Evolutionary conservation across 2,888 invertebrate genomes (phyloP).

Genomic region (Panzeria rudis): DNA sequence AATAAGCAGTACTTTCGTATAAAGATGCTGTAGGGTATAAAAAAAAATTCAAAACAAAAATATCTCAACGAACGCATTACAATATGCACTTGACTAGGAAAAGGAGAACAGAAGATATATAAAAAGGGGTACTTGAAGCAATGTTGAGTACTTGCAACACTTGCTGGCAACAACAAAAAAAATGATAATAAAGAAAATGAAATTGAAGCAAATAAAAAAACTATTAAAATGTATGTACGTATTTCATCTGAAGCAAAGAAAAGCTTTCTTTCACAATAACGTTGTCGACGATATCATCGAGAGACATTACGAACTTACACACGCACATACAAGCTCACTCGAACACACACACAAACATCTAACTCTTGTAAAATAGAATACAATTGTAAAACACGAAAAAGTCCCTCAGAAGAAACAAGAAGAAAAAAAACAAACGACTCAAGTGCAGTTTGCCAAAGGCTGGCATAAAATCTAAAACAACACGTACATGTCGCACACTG

Average conservation of each 20-base stretch:
- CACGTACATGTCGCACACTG: slow-evolving; percentile 63
- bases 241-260: slow-evolving; percentile 44
- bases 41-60: slow-evolving; percentile 48
- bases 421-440: slow-evolving; percentile 56
- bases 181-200: slow-evolving; percentile 41
- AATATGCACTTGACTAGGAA: slow-evolving; percentile 74
- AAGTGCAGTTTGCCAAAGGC: slow-evolving; percentile 71
- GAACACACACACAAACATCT: slow-evolving; percentile 4
- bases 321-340: slow-evolving; percentile 7
- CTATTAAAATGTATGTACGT: neutral
- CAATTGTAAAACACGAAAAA: slow-evolving; percentile 67
- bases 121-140: slow-evolving; percentile 68
- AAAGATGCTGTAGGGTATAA: slow-evolving; percentile 61
- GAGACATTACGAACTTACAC: slow-evolving; percentile 60
- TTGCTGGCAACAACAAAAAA: slow-evolving; percentile 59
- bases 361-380: slow-evolving; percentile 51
- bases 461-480: slow-evolving; percentile 66
- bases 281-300: slow-evolving; percentile 66
- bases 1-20: slow-evolving; percentile 30
- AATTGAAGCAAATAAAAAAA: slow-evolving; percentile 26
- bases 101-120: slow-evolving; percentile 67
- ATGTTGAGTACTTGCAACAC: slow-evolving; percentile 71
- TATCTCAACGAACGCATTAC: slow-evolving; percentile 72
- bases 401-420: slow-evolving; percentile 53
- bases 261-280: slow-evolving; percentile 62